Conservation (phyloP, 1,140 invertebrate genomes). For the Ceratosolen solmsi region DNA sequence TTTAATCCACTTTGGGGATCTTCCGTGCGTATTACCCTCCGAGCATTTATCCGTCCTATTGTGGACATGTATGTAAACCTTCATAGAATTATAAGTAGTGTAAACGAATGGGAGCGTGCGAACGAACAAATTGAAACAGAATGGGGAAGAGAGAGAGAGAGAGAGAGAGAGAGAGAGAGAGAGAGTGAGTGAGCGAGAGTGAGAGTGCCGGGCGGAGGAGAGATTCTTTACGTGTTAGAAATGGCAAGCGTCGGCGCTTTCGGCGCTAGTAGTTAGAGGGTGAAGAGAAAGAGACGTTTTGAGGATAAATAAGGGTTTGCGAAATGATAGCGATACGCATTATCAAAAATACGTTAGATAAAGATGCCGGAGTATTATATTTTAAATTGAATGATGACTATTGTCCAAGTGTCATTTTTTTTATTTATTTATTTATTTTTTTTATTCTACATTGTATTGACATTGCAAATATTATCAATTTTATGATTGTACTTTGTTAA, state of each 20-base stretch:
- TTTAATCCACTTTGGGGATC: not conserved
- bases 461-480: not conserved
- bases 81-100: not conserved
- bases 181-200: not conserved
- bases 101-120: conserved; percentile 17
- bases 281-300: not conserved
- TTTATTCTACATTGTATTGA: not conserved
- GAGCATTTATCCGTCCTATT: not conserved
- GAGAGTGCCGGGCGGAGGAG: not conserved
- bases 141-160: not conserved
- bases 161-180: not conserved
- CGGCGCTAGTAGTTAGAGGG: conserved; percentile 44
- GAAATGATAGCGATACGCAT: conserved; percentile 19
- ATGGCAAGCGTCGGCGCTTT: conserved; percentile 33
- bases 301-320: not conserved
- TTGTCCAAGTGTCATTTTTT: not conserved
- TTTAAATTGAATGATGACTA: not conserved
- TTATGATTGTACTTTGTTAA: not conserved
- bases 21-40: not conserved
- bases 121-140: not conserved
- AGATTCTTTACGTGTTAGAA: not conserved
- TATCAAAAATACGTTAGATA: conserved; percentile 8
- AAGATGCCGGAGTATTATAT: not conserved
- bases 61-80: not conserved
- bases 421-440: too few species aligned